Evolutionary conservation across 2,113 vertebrate species (phyloP), one percentile per base, ranked within the genome.

Genomic region (Globicephala melas): DNA sequence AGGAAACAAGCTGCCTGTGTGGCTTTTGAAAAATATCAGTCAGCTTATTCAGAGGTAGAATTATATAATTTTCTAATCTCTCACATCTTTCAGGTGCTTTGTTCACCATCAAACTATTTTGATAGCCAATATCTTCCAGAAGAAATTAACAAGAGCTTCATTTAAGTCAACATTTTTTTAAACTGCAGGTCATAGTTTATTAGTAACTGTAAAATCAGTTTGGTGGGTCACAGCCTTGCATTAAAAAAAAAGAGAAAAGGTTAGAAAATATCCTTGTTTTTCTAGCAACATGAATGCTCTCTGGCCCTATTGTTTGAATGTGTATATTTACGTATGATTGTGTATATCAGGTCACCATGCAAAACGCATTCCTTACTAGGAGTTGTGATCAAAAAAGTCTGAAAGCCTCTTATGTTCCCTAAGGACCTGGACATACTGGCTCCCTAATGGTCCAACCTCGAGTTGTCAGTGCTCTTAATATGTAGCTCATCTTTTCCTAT

Each of bases 361-460:
- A 36, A 77, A 36, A 50, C 20, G 8, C 50, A 1, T 50, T n/a
- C 67, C n/a, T 55, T 12, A 20, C 25, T n/a, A 12, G 20, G 44
- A 31, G 65, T 12, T 17, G 18, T 47, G 28, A 33, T 7, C 28
- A 86, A 38, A 60, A 28, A 6, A 6, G 8, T 28, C 38, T 15
- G 68, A 53, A 55, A 62, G 68, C 31, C 17, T 53, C 6, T 28
- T 2, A 0, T 4, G 31, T 67, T n/a, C n/a, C 0, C 8, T 28
- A 38, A 20, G 21, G 41, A 5, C 41, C 25, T 58, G 8, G 12
- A 2, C 28, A 0, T 4, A 3, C 23, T 4, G 4, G 5, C 31
- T 33, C 38, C 26, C 62, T 44, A 3, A 3, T 13, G 6, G 2
- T 14, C 70, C 31, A 1, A 15, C 28, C 74, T 50, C 4, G 1